phyloP scores from a whole-genome alignment of 1,140 invertebrate species.

The Caenorhabditis tropicalis region DNA sequence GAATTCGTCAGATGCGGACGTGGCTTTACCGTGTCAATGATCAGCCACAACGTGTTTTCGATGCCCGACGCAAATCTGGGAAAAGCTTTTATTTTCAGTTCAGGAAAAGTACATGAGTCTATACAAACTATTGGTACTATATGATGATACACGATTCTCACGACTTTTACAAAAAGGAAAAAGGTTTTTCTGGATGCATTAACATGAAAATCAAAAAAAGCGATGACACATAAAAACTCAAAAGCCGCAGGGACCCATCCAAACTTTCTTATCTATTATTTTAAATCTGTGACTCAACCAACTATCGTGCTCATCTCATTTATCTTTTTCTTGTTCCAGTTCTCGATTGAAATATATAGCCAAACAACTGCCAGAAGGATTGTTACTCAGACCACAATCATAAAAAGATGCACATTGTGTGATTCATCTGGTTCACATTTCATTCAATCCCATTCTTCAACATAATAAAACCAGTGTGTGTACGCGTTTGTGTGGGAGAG shows the following conservation, averaged over 20 bases:
- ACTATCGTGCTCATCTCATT: background rate
- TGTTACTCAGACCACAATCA: constrained; percentile 33
- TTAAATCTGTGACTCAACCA: constrained; percentile 7
- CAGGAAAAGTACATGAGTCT: no score
- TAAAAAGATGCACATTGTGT: constrained; percentile 21
- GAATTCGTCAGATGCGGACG: no score
- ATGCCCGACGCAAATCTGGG: no score
- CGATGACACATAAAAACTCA: background rate
- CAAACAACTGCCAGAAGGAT: background rate
- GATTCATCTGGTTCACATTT: constrained; percentile 42
- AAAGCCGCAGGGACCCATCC: constrained; percentile 8
- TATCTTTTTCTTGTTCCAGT: background rate
- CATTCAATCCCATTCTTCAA: constrained; percentile 10
- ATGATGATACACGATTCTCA: no score
- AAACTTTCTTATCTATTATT: constrained; percentile 24
- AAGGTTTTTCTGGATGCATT: background rate
- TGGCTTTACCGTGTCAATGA: no score
- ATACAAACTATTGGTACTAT: no score
- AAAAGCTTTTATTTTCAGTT: no score
- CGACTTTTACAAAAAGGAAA: background rate
- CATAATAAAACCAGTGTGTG: constrained; percentile 42
- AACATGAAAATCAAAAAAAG: background rate
- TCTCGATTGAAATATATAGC: background rate
- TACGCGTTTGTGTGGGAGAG: background rate
- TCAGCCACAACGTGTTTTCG: no score